A percentile compares a stretch with the other conserved stretches of the same genome.
Conservation (phyloP, 2,797 vertebrate species). For the Trichosurus vulpecula region DNA sequence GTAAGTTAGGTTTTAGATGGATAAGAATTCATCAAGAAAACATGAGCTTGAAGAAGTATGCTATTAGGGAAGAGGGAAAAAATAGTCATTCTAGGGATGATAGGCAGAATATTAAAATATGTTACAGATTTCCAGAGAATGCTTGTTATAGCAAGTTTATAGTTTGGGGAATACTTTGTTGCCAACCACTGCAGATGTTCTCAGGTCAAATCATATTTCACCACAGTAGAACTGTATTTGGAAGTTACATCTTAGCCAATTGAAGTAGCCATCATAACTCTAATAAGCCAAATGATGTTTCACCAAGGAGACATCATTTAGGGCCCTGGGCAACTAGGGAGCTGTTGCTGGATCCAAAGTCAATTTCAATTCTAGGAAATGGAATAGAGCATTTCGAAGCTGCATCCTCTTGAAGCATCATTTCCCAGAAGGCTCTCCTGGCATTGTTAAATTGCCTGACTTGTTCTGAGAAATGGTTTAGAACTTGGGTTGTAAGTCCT, state of each 20-base stretch:
- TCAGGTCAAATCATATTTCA: neutral
- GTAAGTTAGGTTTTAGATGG: neutral
- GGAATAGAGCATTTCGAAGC: neutral
- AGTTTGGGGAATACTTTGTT: neutral
- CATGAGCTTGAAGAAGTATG: neutral
- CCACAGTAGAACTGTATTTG: neutral
- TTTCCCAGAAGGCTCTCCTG: neutral
- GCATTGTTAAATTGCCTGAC: neutral
- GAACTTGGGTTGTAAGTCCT: neutral
- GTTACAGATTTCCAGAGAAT: neutral
- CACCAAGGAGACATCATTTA: conserved; percentile 1
- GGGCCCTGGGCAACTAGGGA: neutral
- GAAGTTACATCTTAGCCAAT: neutral
- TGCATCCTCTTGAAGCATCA: neutral
- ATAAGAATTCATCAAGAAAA: neutral
- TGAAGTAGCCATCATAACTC: neutral
- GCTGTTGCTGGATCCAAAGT: neutral
- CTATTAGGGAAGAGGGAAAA: neutral
- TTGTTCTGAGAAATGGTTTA: neutral
- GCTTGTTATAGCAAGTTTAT: neutral
- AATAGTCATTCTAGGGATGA: neutral
- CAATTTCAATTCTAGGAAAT: neutral
- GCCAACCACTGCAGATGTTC: neutral
- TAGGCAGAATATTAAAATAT: neutral
- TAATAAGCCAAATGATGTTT: conserved; percentile 2